These are phyloP conservation scores for Erythrocercus mccallii DNA, from an alignment of 2,113 vertebrate genomes.

Conservation along the genomic window DNA sequence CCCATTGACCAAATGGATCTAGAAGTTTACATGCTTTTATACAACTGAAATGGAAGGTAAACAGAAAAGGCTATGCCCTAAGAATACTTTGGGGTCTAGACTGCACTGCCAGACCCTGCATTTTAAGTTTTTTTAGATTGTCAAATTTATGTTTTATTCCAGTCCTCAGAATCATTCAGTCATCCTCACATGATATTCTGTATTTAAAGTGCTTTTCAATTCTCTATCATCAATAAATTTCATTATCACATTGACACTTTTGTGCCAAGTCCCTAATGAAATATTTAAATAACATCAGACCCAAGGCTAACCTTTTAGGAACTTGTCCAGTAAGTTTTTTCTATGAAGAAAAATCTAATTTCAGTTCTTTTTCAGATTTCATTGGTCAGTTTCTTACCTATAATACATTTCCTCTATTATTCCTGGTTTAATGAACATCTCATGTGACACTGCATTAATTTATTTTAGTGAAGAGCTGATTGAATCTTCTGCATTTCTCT, in stretches of 20 bases:
- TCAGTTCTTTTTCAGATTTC: neutral
- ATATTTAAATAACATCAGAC: neutral
- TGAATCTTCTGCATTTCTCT: conserved; percentile 12
- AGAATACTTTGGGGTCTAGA: neutral
- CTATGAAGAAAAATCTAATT: neutral
- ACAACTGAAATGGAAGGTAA: neutral
- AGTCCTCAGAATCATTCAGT: neutral
- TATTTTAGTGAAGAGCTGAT: neutral
- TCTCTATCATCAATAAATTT: neutral
- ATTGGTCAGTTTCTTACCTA: neutral
- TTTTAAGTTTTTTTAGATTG: neutral
- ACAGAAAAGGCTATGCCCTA: neutral
- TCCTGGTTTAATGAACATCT: neutral
- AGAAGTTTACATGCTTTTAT: neutral
- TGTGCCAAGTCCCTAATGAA: neutral
- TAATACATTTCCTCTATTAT: neutral
- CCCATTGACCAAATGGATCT: neutral
- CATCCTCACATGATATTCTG: neutral
- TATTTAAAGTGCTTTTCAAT: neutral
- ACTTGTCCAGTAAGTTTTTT: neutral
- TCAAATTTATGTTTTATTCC: neutral
- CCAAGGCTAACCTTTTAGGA: neutral
- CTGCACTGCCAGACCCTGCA: neutral
- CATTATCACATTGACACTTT: neutral
- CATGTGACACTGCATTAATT: neutral